Base-by-base conservation (phyloP, 2,797 vertebrate species). In the Clarias laeviceps region DNA sequence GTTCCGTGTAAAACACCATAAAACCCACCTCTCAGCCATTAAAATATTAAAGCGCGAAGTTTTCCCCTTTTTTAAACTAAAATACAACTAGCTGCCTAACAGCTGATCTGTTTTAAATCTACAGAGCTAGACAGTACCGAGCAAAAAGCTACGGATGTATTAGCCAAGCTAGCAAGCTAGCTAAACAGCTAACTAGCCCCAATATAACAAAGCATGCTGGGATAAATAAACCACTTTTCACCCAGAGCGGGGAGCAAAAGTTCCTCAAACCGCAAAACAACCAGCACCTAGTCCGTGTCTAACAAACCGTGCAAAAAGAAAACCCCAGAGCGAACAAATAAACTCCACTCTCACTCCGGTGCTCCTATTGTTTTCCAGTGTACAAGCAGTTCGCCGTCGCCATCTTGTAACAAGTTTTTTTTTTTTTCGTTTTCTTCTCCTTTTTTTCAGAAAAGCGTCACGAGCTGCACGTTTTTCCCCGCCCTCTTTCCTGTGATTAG, bases 311-410 rank as follows among this genome's bases (percentile, higher is more conserved):
- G n/a, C 68, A 29, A 80, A 81, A 84, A 77, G 45, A 76, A 82
- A 68, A 83, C 18, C 85, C 70, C 32, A 64, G 45, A 22, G 70
- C 37, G 64, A 80, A 83, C 82, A 45, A 85, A 81, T 80, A 74
- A 89, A 89, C 87, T 90, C 82, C 64, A 81, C 87, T 89, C 88
- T 89, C 84, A 89, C 85, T 87, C 84, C 56, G 90, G 89, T 90
- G 89, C 81, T 90, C 94, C 95, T 96, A 95, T 96, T 96, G 95
- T 96, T 94, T 93, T 95, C 93, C 94, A 94, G 90, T 90, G 91
- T 89, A 93, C 94, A 87, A 86, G 89, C 93, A 92, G 90, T 84
- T 90, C 92, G 84, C 87, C 90, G 89, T 90, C 94, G 95, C 95
- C 95, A 96, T 96, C 93, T 96, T 96, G 94, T 90, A 93, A 94